These are phyloP conservation scores for Uloborus diversus DNA, from an alignment of 1,140 invertebrate genomes.

Conservation along the genomic window DNA sequence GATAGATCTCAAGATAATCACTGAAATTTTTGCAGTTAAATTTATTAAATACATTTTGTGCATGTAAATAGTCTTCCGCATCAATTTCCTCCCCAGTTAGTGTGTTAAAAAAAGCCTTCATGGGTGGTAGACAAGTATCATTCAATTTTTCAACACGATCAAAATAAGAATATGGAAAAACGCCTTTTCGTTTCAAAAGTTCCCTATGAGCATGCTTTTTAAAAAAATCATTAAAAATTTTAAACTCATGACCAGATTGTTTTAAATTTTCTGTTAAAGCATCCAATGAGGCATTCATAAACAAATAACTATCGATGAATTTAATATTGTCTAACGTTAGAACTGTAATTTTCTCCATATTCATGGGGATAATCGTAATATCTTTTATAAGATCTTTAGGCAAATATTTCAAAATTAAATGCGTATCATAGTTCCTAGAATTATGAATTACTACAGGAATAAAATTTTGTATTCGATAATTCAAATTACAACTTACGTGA, in stretches of 20 bases:
- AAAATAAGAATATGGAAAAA: background rate
- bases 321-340: no score
- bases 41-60: background rate
- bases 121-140: background rate
- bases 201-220: background rate
- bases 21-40: no score
- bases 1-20: background rate
- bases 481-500: conserved; percentile 11
- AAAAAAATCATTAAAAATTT: conserved; percentile 31
- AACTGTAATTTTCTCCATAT: no score
- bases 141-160: background rate
- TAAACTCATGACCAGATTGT: background rate
- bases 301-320: conserved; percentile 16
- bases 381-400: background rate
- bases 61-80: background rate
- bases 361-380: background rate
- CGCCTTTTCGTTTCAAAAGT: background rate
- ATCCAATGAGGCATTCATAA: conserved; percentile 6
- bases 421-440: conserved; percentile 2
- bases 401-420: conserved; percentile 4
- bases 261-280: no score
- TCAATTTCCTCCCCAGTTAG: background rate
- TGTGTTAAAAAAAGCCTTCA: background rate
- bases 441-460: conserved; percentile 8
- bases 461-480: background rate